Percentiles rank a stretch among this genome's conserved stretches.
These are phyloP conservation scores for Portevinia maculata DNA, from an alignment of 2,888 invertebrate genomes.

Conservation along the genomic window DNA sequence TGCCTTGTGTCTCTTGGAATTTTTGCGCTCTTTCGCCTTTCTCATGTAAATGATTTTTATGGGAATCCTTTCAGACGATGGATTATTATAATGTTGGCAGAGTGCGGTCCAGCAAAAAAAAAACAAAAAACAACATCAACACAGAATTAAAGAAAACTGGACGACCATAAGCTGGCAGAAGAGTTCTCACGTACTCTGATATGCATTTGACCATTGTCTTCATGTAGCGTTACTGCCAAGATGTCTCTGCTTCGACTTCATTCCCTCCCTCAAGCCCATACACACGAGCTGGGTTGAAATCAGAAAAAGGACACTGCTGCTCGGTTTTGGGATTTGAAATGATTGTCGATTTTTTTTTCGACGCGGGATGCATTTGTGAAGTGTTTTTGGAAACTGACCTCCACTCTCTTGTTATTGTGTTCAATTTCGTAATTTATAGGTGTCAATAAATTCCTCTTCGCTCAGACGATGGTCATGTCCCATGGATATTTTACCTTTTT, in stretches of 20 bases:
- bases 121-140: constrained; percentile 16
- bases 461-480: constrained; percentile 67
- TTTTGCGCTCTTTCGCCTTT: constrained; percentile 74
- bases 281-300: constrained; percentile 44
- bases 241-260: constrained; percentile 65
- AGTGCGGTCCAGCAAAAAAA: constrained; percentile 62
- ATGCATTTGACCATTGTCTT: constrained; percentile 74
- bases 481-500: constrained; percentile 39
- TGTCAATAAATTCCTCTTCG: constrained; percentile 79
- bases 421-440: constrained; percentile 80
- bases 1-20: constrained; percentile 74
- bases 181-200: constrained; percentile 73
- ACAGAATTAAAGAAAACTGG: constrained; percentile 58
- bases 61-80: constrained; percentile 74
- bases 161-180: constrained; percentile 72
- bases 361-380: constrained; percentile 71
- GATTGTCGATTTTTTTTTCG: constrained; percentile 38
- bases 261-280: constrained; percentile 26
- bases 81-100: constrained; percentile 74
- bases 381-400: constrained; percentile 73
- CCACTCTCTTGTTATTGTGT: constrained; percentile 75
- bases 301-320: constrained; percentile 53
- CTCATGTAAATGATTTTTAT: constrained; percentile 75
- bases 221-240: constrained; percentile 73
- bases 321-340: constrained; percentile 45